Evolutionary conservation across 2,888 invertebrate genomes (phyloP).

Genomic region (Hirtodrosophila cameraria): DNA sequence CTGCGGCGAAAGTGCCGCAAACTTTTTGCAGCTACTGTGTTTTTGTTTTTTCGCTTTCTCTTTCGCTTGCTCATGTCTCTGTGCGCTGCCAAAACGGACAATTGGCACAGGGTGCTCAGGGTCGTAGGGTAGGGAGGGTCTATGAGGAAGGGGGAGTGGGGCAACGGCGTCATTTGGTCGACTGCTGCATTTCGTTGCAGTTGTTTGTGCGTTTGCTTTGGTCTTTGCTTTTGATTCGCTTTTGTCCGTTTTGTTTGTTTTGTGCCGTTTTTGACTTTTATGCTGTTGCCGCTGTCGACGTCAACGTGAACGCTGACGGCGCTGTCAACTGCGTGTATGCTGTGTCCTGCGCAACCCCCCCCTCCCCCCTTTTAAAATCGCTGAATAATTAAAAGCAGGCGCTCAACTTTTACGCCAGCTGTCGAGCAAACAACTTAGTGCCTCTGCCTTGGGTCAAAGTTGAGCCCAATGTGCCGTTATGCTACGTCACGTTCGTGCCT

Average conservation of each 20-base stretch:
- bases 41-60: slow-evolving; percentile 14
- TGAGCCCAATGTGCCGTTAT: slow-evolving; percentile 50
- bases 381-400: slow-evolving; percentile 69
- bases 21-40: slow-evolving; percentile 34
- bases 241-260: slow-evolving; percentile 23
- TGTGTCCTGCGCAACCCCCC: too few species aligned
- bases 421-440: slow-evolving; percentile 68
- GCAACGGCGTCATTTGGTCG: slow-evolving; percentile 49
- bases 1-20: slow-evolving; percentile 45
- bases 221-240: slow-evolving; percentile 19
- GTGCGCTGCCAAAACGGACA: slow-evolving; percentile 23
- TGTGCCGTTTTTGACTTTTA: slow-evolving; percentile 12
- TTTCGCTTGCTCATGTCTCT: slow-evolving; percentile 5
- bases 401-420: slow-evolving; percentile 70
- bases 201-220: slow-evolving; percentile 53
- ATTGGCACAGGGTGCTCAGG: slow-evolving; percentile 12
- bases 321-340: slow-evolving; percentile 34
- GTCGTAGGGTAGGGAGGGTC: background rate
- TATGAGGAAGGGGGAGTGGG: background rate
- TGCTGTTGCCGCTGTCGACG: background rate
- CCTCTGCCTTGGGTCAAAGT: slow-evolving; percentile 73
- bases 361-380: slow-evolving; percentile 53
- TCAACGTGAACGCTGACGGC: slow-evolving; percentile 8
- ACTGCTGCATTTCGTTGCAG: slow-evolving; percentile 54
- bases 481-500: slow-evolving; percentile 44